Percentiles rank a stretch among this genome's conserved stretches.
Evolutionary conservation across 1,140 invertebrate genomes (phyloP).

Genomic region (Megathymus violae): DNA sequence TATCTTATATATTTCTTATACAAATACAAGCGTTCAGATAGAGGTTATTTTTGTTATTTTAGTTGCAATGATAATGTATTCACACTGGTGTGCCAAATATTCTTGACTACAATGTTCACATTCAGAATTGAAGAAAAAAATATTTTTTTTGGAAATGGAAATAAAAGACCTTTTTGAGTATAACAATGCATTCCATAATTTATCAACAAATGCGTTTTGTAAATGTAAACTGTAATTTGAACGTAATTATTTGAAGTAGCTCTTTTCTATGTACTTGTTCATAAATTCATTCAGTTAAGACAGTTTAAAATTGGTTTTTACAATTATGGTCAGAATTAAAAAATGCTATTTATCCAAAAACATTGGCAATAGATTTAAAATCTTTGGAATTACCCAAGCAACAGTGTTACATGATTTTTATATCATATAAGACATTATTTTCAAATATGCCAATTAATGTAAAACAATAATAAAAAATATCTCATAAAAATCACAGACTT

Average conservation of each 20-base stretch:
- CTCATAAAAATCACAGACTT: conserved; percentile 30
- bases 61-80: not conserved
- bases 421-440: not conserved
- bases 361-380: not conserved
- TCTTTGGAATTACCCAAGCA: not conserved
- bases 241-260: not conserved
- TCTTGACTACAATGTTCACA: not conserved
- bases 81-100: not conserved
- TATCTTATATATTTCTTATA: not conserved
- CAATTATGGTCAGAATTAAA: not conserved
- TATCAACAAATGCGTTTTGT: not conserved
- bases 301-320: not conserved
- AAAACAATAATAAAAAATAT: conserved; percentile 20
- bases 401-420: not conserved
- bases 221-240: not conserved
- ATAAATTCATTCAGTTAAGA: not conserved
- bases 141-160: no score
- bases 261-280: not conserved
- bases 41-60: not conserved
- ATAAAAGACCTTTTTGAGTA: not conserved
- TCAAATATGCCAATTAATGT: not conserved
- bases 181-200: not conserved
- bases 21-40: not conserved
- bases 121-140: no score
- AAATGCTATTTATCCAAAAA: not conserved